phyloP scores from a whole-genome alignment of 2,113 vertebrate species.

The Felis catus region DNA sequence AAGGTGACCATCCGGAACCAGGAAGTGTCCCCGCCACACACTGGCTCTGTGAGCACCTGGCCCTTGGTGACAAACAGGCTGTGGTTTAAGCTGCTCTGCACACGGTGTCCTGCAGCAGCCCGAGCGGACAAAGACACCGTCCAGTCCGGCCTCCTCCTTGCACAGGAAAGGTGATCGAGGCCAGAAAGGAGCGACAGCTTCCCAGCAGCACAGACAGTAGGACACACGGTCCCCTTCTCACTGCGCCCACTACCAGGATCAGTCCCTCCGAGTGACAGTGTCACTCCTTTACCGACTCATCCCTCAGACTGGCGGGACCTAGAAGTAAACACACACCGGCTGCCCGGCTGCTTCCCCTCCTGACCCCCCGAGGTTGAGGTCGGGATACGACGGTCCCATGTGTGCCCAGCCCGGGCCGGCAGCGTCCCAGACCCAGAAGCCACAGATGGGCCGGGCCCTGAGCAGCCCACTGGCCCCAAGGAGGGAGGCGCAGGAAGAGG shows the following conservation, averaged over 20 bases:
- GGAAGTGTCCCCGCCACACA: background rate
- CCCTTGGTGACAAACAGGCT: background rate
- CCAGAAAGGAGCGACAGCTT: background rate
- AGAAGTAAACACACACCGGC: background rate
- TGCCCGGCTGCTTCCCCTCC: too few species aligned
- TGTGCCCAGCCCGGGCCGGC: background rate
- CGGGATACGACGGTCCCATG: background rate
- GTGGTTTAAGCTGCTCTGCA: background rate
- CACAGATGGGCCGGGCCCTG: background rate
- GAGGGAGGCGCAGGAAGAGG: too few species aligned
- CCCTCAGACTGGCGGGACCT: accelerated
- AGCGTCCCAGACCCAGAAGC: background rate
- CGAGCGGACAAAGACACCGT: accelerated
- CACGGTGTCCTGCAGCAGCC: background rate
- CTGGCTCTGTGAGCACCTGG: background rate
- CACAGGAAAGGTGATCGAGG: background rate
- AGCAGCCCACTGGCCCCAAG: background rate
- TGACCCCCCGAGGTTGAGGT: background rate
- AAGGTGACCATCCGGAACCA: background rate
- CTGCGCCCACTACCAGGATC: accelerated
- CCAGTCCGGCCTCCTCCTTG: background rate
- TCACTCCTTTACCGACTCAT: background rate
- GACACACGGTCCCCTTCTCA: background rate
- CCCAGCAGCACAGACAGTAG: background rate
- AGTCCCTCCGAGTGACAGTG: background rate